phyloP scores from a whole-genome alignment of 2,888 invertebrate species.

The Andrena flavipes region DNA sequence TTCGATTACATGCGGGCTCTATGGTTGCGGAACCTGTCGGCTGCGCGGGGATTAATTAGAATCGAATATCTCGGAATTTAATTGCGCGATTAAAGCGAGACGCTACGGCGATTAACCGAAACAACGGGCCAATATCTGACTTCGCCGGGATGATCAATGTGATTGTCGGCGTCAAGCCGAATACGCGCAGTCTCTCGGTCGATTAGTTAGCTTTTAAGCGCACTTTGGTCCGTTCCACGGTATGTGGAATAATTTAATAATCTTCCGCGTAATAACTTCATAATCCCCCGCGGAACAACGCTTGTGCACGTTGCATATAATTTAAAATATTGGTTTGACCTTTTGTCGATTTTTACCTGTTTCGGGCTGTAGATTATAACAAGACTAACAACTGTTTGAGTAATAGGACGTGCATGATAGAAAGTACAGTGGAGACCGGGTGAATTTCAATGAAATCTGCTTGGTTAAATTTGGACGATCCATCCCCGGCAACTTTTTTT shows the following conservation, averaged over 20 bases:
- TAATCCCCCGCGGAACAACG: neutral
- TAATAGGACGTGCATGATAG: too few relatives aligned
- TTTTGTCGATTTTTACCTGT: neutral
- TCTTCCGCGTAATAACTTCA: neutral
- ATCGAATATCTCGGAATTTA: slow-evolving; percentile 76
- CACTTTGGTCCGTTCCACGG: slow-evolving; percentile 48
- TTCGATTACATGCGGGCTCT: slow-evolving; percentile 69
- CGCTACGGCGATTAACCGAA: slow-evolving; percentile 1
- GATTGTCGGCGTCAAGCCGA: slow-evolving; percentile 53
- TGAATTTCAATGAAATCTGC: too few relatives aligned
- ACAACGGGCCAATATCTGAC: slow-evolving; percentile 35
- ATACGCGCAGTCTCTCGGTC: slow-evolving; percentile 41
- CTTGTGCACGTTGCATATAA: neutral
- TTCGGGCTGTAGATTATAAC: neutral
- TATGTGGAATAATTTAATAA: slow-evolving; percentile 60
- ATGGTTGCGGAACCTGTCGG: slow-evolving; percentile 36
- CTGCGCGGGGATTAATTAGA: slow-evolving; percentile 76
- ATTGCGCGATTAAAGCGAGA: slow-evolving; percentile 69
- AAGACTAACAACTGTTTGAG: neutral
- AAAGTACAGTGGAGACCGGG: too few relatives aligned
- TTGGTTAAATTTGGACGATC: too few relatives aligned
- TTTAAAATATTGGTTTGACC: neutral
- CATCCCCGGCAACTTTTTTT: too few relatives aligned
- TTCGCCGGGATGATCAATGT: slow-evolving; percentile 55
- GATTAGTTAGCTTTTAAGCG: slow-evolving; percentile 63